Conservation (phyloP, 1,140 invertebrate genomes). For the Vanessa atalanta region DNA sequence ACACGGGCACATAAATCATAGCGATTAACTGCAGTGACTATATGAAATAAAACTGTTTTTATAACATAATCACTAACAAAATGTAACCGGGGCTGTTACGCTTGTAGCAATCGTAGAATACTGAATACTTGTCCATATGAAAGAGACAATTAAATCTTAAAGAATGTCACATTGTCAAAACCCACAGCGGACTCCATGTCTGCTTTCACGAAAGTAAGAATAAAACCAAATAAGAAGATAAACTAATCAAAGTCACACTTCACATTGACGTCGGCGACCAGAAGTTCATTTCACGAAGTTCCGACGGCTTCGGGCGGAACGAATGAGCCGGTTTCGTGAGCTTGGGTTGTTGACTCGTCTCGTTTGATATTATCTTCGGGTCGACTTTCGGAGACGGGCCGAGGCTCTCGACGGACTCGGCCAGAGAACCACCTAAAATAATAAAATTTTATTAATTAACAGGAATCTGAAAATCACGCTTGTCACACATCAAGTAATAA, state of each 20-base stretch:
- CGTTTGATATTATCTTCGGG: slow-evolving; percentile 43
- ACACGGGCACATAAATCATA: neutral
- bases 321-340: slow-evolving; percentile 42
- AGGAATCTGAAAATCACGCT: no score
- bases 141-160: no score
- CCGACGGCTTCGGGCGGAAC: slow-evolving; percentile 85
- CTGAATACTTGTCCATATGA: no score
- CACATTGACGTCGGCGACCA: slow-evolving; percentile 92
- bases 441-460: neutral
- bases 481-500: no score
- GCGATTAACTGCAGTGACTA: neutral
- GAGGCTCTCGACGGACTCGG: slow-evolving; percentile 74
- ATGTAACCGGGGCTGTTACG: no score
- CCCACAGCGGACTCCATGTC: no score
- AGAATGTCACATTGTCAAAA: no score
- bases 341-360: slow-evolving; percentile 39
- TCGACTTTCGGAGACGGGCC: slow-evolving; percentile 66
- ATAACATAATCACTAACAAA: neutral
- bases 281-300: slow-evolving; percentile 90
- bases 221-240: neutral
- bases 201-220: neutral
- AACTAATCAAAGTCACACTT: slow-evolving; percentile 24
- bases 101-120: no score
- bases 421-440: slow-evolving; percentile 59
- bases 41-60: no score